A percentile compares a stretch with the other conserved stretches of the same genome.
Conservation (phyloP, 2,888 invertebrate species). For the Listrodromus nycthemerus region DNA sequence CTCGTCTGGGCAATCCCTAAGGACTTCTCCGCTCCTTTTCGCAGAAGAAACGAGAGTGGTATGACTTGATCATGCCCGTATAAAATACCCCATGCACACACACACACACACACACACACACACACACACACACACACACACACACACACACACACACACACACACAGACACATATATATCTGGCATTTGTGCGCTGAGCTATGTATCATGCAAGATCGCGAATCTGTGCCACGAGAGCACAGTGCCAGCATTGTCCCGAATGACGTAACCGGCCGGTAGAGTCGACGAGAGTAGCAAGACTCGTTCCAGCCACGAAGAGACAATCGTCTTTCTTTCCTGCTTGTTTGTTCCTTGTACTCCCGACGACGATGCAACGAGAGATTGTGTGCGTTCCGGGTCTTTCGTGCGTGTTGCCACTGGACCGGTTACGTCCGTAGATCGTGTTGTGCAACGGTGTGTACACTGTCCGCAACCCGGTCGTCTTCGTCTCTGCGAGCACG, state of each 20-base stretch:
- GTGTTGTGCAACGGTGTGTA: not conserved
- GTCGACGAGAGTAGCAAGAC: conserved; percentile 47
- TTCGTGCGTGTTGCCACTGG: conserved; percentile 36
- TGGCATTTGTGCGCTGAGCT: conserved; percentile 38
- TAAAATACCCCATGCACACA: conserved; percentile 20
- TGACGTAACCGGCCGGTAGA: conserved; percentile 75
- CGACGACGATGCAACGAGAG: conserved; percentile 37
- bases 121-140: conserved; percentile 11
- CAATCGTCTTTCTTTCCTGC: conserved; percentile 73
- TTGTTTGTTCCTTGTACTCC: conserved; percentile 62
- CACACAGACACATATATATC: conserved; percentile 34
- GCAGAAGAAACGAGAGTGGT: conserved; percentile 51
- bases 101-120: conserved; percentile 28
- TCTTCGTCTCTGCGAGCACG: not conserved
- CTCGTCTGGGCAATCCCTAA: conserved; percentile 54
- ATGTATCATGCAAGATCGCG: conserved; percentile 68
- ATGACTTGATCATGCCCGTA: conserved; percentile 43
- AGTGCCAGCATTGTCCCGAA: conserved; percentile 75
- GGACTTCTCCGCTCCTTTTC: conserved; percentile 52
- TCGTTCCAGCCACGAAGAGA: conserved; percentile 56
- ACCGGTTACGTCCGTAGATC: conserved; percentile 5
- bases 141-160: conserved; percentile 1
- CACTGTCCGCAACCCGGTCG: conserved; percentile 6
- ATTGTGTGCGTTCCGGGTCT: conserved; percentile 41
- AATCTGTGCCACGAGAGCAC: conserved; percentile 79